phyloP scores from a whole-genome alignment of 2,113 vertebrate species.

The Steatornis caripensis region DNA sequence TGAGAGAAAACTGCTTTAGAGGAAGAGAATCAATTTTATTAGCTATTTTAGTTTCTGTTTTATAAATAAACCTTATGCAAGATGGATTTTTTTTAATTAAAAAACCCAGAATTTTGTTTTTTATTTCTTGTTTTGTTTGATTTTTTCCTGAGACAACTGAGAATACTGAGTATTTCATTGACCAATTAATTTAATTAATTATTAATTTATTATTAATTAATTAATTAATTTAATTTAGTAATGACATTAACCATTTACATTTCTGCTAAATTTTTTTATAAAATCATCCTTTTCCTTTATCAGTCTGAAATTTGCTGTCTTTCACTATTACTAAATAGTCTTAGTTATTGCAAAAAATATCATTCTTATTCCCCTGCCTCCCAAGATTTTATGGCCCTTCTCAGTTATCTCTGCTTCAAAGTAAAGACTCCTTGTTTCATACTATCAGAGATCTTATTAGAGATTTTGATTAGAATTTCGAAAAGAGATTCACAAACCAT shows the following conservation, averaged over 20 bases:
- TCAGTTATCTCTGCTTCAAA: background rate
- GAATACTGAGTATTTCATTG: background rate
- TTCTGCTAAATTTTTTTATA: background rate
- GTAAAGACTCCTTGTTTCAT: background rate
- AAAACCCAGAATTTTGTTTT: background rate
- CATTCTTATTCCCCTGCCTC: background rate
- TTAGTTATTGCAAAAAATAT: background rate
- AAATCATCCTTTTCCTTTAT: background rate
- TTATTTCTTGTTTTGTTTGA: accelerated
- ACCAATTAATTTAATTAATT: too few relatives aligned
- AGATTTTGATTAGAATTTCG: background rate
- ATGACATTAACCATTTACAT: too few relatives aligned
- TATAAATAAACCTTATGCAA: background rate
- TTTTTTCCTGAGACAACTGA: background rate
- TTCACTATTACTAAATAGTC: background rate
- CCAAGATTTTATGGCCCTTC: background rate
- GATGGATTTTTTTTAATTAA: background rate
- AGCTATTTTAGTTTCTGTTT: background rate
- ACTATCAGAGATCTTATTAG: background rate
- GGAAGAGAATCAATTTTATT: background rate
- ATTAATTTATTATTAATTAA: too few relatives aligned
- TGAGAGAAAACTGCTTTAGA: background rate
- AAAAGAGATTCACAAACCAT: background rate
- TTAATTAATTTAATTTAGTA: too few relatives aligned
- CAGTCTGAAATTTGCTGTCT: background rate